These are phyloP conservation scores for Yponomeuta evonymella DNA, from an alignment of 2,888 invertebrate species.

Conservation along the genomic window DNA sequence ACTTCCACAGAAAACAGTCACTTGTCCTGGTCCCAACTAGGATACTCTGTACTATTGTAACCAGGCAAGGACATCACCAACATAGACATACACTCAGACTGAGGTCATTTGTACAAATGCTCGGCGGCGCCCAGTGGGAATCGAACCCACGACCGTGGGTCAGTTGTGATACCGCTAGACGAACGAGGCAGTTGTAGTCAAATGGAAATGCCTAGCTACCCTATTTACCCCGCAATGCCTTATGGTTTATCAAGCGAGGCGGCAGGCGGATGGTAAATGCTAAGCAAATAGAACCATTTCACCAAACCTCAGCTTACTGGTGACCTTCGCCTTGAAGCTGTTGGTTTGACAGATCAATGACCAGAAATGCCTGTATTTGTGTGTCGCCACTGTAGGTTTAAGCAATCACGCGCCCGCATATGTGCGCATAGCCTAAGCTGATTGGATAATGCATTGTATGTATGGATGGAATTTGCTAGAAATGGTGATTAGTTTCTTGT, in stretches of 20 bases:
- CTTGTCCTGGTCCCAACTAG: too few relatives aligned
- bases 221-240: constrained; percentile 9
- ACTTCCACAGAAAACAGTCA: too few relatives aligned
- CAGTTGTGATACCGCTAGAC: too few relatives aligned
- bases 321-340: neutral
- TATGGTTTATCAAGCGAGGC: constrained; percentile 12
- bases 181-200: neutral
- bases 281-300: constrained; percentile 10
- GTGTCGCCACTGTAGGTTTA: constrained; percentile 5
- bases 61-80: too few relatives aligned
- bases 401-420: neutral
- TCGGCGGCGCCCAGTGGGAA: too few relatives aligned
- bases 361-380: neutral
- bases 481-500: neutral
- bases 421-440: neutral
- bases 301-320: neutral
- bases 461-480: neutral
- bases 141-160: too few relatives aligned
- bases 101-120: too few relatives aligned
- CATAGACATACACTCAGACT: too few relatives aligned
- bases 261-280: constrained; percentile 7
- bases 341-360: neutral
- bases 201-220: neutral
- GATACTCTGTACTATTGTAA: too few relatives aligned
- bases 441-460: constrained; percentile 8